Base-by-base conservation (phyloP, 2,113 vertebrate species). In the Pelmatolapia mariae region DNA sequence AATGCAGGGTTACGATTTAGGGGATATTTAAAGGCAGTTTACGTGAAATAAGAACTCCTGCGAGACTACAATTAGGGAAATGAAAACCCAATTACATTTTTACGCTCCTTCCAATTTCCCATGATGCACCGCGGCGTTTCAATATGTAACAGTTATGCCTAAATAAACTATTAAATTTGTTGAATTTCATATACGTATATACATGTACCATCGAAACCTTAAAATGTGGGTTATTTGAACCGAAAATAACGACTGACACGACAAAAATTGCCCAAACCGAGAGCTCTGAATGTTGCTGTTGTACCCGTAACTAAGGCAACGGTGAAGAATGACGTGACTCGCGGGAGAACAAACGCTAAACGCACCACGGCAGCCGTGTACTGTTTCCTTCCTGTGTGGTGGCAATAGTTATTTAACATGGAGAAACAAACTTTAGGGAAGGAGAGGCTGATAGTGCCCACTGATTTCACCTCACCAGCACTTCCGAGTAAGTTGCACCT, bases 381-480 rank as follows among this genome's bases (percentile, higher is more conserved):
- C 24, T 5, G 45, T 36, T 63, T 12, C 1, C 3, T 13, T 15
- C 2, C 2, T 16, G 31, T 47, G 5, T 5, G 10, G 13, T 54
- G 24, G n/a, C 50, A 12, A 38, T 7, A 15, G 33, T 10, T 53
- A 4, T 26, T 47, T 18, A 80, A 8, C 26, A 96, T 96, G 96
- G 93, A 94, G 47, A 83, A 31, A 83, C 84, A 40, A 4, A 80
- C 76, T 16, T 15, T 56, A 16, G 80, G 43, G 3, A 88, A 84
- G 13, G 92, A 95, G 61, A 95, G 87, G 43, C 93, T 96, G 2
- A 83, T 86, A 73, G 93, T 84, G 0, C 96, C 96, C 3, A 92
- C 82, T 5, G 95, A 96, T 9, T 96, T 96, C 57, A 89, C 82
- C 2, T 73, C 92, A 38, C 47, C 92, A 2, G 10, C 59, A 3